phyloP scores from a whole-genome alignment of 2,113 vertebrate species.

The Apus apus region DNA sequence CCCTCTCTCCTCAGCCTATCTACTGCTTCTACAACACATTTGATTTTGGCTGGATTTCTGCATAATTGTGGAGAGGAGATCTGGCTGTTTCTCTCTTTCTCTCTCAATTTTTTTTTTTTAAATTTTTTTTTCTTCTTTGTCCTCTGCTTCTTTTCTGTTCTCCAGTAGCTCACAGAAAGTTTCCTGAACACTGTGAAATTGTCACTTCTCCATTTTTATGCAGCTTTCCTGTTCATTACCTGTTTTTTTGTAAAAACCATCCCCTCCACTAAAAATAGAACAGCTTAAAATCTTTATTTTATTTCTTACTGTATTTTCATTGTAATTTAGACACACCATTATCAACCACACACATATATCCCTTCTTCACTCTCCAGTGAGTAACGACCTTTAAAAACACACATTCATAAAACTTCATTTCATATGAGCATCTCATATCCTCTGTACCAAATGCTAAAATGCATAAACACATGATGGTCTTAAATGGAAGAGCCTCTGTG shows the following conservation, averaged over 20 bases:
- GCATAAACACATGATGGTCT: neutral
- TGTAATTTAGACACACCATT: neutral
- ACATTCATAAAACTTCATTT: neutral
- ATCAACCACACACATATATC: neutral
- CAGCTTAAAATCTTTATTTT: neutral
- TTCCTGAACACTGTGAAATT: neutral
- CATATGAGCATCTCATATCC: neutral
- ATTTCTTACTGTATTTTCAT: neutral
- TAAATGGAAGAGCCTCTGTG: neutral
- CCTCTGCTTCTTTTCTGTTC: neutral
- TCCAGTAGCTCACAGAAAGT: neutral
- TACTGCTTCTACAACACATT: neutral
- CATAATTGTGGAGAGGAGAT: neutral
- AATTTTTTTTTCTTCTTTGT: neutral
- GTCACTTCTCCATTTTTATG: neutral
- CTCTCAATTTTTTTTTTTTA: neutral
- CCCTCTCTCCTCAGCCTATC: neutral
- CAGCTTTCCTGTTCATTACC: neutral
- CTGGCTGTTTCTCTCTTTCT: neutral
- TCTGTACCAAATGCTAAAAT: neutral
- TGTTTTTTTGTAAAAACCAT: neutral
- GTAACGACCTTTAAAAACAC: neutral
- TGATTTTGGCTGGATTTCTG: neutral
- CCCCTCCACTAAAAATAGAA: fast-evolving
- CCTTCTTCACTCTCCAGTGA: neutral